These are phyloP conservation scores for Aurelia aurita DNA, from an alignment of 30 jellyfish, hydroid and myxozoan species.

Conservation along the genomic window DNA sequence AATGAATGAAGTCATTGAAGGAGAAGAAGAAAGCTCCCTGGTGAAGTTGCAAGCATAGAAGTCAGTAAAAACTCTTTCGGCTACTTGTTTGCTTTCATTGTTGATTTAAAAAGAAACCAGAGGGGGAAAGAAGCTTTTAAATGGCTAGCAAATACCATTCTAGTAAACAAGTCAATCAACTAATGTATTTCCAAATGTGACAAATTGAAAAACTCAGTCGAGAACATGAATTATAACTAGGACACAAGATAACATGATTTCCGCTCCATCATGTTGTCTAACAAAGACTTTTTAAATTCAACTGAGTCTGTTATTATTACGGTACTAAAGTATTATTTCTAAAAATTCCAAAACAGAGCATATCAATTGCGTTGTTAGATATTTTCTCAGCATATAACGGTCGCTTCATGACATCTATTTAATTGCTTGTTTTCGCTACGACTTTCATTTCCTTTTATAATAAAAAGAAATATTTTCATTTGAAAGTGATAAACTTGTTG, in stretches of 20 bases:
- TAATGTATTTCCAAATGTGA: slow-evolving; percentile 7
- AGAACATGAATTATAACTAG: background rate
- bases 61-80: too few species aligned
- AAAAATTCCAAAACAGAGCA: slow-evolving; percentile 1
- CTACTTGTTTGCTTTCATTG: too few species aligned
- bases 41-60: too few species aligned
- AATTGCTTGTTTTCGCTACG: too few species aligned
- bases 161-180: slow-evolving; percentile 54
- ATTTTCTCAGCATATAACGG: slow-evolving; percentile 55
- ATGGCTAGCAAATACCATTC: slow-evolving; percentile 14
- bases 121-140: too few species aligned
- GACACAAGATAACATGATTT: slow-evolving; percentile 34
- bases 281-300: slow-evolving; percentile 2
- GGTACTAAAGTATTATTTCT: slow-evolving; percentile 11
- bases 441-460: too few species aligned
- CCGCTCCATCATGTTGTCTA: slow-evolving; percentile 44
- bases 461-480: too few species aligned
- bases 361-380: slow-evolving; percentile 34
- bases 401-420: background rate
- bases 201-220: slow-evolving; percentile 15
- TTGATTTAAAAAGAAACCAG: too few species aligned
- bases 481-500: too few species aligned
- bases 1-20: too few species aligned
- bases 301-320: slow-evolving; percentile 49
- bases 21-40: too few species aligned